A percentile compares a stretch with the other conserved stretches of the same genome.
These are phyloP conservation scores for Scrobipalpa atriplicella DNA, from an alignment of 2,888 invertebrate genomes.

Conservation along the genomic window DNA sequence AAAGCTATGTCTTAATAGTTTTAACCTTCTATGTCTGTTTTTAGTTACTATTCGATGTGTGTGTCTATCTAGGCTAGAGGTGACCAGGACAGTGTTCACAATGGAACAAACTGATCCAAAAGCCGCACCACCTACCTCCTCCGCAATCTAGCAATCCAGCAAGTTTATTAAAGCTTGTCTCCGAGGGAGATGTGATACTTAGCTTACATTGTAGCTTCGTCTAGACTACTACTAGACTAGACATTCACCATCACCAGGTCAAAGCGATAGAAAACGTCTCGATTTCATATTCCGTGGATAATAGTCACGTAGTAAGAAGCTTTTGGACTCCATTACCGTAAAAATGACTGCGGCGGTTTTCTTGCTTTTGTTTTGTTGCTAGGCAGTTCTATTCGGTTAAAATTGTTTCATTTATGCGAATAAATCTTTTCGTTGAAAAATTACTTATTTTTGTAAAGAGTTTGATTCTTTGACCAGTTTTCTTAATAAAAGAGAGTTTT, in stretches of 20 bases:
- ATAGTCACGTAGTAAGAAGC: slow-evolving; percentile 6
- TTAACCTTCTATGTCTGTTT: no score
- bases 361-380: not conserved
- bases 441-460: not conserved
- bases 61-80: no score
- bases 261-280: not conserved
- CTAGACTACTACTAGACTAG: not conserved
- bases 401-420: not conserved
- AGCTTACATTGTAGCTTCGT: not conserved
- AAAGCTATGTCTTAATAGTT: no score
- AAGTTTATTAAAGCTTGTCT: no score
- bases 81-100: no score
- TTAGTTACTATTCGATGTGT: no score
- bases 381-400: not conserved
- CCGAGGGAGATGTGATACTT: not conserved
- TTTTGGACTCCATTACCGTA: not conserved
- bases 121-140: no score
- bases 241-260: not conserved
- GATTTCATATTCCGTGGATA: not conserved
- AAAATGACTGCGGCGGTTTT: not conserved
- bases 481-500: no score
- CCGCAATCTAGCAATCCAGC: no score
- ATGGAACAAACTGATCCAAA: no score
- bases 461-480: no score
- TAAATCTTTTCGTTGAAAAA: not conserved